Base-by-base conservation (phyloP, 1,140 invertebrate species). In the Pomphorhynchus laevis region DNA sequence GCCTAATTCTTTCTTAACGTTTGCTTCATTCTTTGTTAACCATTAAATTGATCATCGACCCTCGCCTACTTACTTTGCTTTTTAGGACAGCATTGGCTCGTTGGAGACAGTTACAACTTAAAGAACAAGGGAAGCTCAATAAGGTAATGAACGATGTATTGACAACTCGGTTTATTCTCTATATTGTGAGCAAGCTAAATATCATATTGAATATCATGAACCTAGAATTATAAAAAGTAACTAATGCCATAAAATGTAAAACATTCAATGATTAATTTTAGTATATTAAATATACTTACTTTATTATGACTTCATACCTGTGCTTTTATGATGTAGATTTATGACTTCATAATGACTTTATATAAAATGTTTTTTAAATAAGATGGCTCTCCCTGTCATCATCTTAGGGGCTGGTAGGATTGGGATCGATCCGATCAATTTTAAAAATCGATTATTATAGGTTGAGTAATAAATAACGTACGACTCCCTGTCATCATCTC, bases 71-170 rank as follows among this genome's bases (percentile, higher is more conserved):
- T n/a, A 34, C n/a, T 44, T 48, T 53, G 23, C 47, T 31, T 40
- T 50, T 24, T 37, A 84, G 75, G 79, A 89, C 80, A 40, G 84
- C 79, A 4, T 59, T 89, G 38, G 79, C 80, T 45, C 64, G 80
- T 48, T 91, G 80, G 80, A 59, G 80, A 51, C 75, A 75, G 22
- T 75, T 77, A 25, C 77, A 91, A 55, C 65, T 74, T 32, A 72
- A 71, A 36, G 73, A 79, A 53, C 68, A 69, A 31, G 67, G 69
- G 17, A 54, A 58, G 23, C 18, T 43, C 1, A 24, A 32, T 17
- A 25, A 37, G 20, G 35, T 34, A 20, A 6, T 14, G 6, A 34
- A 14, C 6, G 5, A 6, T 34, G 5, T 34, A 8, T 6, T 16
- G 5, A 6, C 9, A 8, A 20, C 14, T 34, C 22, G 36, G 36